Conservation (phyloP, 2,113 vertebrate genomes). For the Seriola dumerili region DNA sequence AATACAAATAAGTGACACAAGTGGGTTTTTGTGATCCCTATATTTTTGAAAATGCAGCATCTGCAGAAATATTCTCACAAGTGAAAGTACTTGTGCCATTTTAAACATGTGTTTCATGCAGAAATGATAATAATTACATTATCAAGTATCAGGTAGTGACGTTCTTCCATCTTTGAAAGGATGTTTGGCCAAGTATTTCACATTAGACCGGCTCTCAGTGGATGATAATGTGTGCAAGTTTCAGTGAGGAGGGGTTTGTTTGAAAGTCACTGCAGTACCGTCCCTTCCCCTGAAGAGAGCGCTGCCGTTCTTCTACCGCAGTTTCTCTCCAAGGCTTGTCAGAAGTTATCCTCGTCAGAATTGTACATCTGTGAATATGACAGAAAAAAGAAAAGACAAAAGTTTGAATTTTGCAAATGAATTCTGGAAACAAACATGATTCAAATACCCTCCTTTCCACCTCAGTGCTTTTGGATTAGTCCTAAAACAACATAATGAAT, state of each 20-base stretch:
- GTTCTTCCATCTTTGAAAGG: neutral
- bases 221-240: neutral
- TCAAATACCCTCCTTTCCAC: neutral
- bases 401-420: neutral
- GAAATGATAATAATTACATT: neutral
- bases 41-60: neutral
- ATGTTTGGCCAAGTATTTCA: neutral
- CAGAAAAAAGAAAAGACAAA: slow-evolving; percentile 4
- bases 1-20: slow-evolving; percentile 20
- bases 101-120: neutral
- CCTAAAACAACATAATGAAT: slow-evolving; percentile 5
- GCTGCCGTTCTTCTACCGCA: slow-evolving; percentile 19
- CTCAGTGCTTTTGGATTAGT: neutral
- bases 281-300: slow-evolving; percentile 31
- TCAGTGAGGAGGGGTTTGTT: slow-evolving; percentile 1
- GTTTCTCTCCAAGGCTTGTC: neutral
- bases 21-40: neutral
- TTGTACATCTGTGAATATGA: slow-evolving; percentile 54
- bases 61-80: slow-evolving; percentile 14
- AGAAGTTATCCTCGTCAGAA: slow-evolving; percentile 38
- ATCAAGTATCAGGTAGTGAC: neutral
- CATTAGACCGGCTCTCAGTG: neutral
- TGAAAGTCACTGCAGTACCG: slow-evolving; percentile 24
- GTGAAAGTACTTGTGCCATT: slow-evolving; percentile 10
- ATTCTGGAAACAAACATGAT: slow-evolving; percentile 12